Conservation (phyloP, 2,113 vertebrate species). For the Pomatorhinus ruficollis region DNA sequence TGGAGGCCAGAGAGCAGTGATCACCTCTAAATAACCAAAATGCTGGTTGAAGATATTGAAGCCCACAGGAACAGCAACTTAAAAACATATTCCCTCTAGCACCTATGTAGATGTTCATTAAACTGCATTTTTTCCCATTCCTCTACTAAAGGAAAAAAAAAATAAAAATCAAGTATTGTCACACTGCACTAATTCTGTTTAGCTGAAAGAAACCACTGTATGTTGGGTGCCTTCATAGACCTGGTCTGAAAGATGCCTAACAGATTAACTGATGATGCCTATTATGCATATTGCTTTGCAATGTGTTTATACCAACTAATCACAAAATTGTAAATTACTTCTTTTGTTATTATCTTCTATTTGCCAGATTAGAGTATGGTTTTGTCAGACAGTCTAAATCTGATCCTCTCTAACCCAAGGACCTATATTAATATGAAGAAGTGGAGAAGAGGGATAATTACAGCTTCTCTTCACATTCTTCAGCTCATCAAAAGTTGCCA, state of each 20-base stretch:
- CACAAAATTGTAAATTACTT: background rate
- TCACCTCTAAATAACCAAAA: background rate
- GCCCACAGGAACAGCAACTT: background rate
- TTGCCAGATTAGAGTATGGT: background rate
- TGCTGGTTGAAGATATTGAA: accelerated
- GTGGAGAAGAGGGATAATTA: background rate
- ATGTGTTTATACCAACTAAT: background rate
- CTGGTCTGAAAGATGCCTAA: background rate
- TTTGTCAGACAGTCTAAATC: background rate
- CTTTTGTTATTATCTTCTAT: background rate
- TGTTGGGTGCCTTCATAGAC: background rate
- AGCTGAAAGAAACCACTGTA: background rate
- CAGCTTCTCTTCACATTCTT: background rate
- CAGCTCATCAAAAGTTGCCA: background rate
- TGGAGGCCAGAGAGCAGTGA: background rate
- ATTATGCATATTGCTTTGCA: background rate
- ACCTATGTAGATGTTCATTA: background rate
- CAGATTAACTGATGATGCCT: background rate
- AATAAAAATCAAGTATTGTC: background rate
- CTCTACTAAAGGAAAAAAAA: background rate
- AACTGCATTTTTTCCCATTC: background rate
- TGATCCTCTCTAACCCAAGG: background rate
- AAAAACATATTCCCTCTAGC: background rate
- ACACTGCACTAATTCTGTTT: background rate
- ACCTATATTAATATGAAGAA: background rate